Conservation (phyloP, 1,140 invertebrate species). For the Zophobas atratus region DNA sequence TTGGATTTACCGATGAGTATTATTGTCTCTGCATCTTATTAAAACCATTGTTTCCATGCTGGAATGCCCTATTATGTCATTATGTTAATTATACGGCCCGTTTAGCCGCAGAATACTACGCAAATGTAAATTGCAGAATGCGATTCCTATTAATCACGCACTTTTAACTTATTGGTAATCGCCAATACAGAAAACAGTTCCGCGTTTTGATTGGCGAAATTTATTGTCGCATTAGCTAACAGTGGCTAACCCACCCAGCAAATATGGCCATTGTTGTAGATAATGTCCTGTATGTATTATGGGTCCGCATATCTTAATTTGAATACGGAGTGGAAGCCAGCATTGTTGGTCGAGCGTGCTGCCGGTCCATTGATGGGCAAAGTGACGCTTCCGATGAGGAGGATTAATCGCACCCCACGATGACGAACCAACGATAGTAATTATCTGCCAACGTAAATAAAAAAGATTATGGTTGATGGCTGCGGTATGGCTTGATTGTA, state of each 20-base stretch:
- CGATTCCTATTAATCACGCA: constrained; percentile 34
- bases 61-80: constrained; percentile 40
- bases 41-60: constrained; percentile 30
- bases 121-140: constrained; percentile 17
- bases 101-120: constrained; percentile 22
- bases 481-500: constrained; percentile 9
- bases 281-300: background rate
- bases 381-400: background rate
- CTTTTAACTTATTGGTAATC: constrained; percentile 3
- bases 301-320: constrained; percentile 1
- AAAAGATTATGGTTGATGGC: constrained; percentile 16
- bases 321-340: constrained; percentile 9
- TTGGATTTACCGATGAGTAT: constrained; percentile 21
- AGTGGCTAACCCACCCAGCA: background rate
- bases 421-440: background rate
- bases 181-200: constrained; percentile 14
- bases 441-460: constrained; percentile 3
- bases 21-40: constrained; percentile 26
- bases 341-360: background rate
- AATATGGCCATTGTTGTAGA: background rate
- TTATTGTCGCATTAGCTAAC: constrained; percentile 19
- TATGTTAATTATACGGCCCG: constrained; percentile 6
- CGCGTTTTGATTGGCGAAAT: constrained; percentile 36
- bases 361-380: background rate
- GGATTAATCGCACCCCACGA: background rate